Evolutionary conservation across 2,888 invertebrate species (phyloP), one percentile per base, ranked within the genome.

Genomic region (Drosophila fungiperda): DNA sequence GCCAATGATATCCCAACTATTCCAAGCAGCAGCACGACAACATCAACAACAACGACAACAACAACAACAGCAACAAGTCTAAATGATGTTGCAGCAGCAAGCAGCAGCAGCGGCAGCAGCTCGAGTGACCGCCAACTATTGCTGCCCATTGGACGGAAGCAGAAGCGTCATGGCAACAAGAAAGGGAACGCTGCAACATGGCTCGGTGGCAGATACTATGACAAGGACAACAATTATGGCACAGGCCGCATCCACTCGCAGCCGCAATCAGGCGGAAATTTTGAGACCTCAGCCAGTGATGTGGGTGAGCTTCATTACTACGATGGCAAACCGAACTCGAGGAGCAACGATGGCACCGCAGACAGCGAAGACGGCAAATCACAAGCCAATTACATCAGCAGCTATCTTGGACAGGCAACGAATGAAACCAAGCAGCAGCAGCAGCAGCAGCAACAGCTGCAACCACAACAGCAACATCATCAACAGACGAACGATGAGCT

Each of bases 301-400:
- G 68, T 83, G 61, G 83, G 78, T 32, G 78, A 85, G 49, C 35
- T 83, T 74, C 85, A 82, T 54, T 83, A 75, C 62, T 83, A 76
- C 45, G 80, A 80, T 49, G 71, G 45, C 35, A 49, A 48, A 20
- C 53, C 17, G 58, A 32, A 32, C 23, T 23, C 58, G 8, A 52
- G 48, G 1, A 38, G 29, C 54, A 17, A 40, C 36, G 33, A 35
- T 20, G 20, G 20, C 35, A 35, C 20, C 12, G 20, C 32, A 8
- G 53, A 52, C 52, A n/a, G 7, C 32, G 52, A 59, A 33, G 65
- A 68, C 32, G 48, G n/a, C 58, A 74, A 78, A 53, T 63, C 76
- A 23, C 63, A 70, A 54, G 72, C 64, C 70, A 83, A 81, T 74
- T 81, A 72, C 70, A 67, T 81, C 48, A 45, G 40, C 58, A 71